Evolutionary conservation across 2,797 vertebrate species (phyloP), one percentile per base, ranked within the genome.

Genomic region (Phrynocephalus vlangalii): DNA sequence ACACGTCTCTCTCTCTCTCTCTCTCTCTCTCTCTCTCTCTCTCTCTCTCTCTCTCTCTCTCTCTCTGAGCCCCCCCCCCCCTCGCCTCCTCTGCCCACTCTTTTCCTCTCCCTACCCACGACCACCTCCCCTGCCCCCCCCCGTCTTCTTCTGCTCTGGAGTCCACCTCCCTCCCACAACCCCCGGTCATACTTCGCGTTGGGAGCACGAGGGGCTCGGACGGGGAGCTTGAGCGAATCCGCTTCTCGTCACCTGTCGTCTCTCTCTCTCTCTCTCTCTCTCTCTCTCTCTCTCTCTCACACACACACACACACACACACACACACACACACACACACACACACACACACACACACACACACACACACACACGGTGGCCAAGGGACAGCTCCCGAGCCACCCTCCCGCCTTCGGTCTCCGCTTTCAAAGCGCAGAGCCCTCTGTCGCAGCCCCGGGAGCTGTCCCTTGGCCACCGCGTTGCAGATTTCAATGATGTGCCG

Each of bases 1-100:
- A 97, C 98, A 97, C 97, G 97, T 96, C 97, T 72, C 4, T 33
- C 24, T 89, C 86, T 96, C n/a, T 15, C 75, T 93, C n/a, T 15
- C 75, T 93, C 71, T 56, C 60, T 33, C 33, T 33, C 33, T 33
- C 33, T 33, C 33, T 33, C 33, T 33, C 33, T 33, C 33, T 33
- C 33, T 33, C 33, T 33, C 33, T 33, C 33, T 33, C 33, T 33
- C 33, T 33, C 33, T 33, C 33, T 33, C 33, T 33, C 33, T 33
- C 33, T 33, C 33, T 33, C 33, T 33, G 33, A 33, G 33, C 2
- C 60, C 60, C 93, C 96, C 18, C 44, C n/a, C 38, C 60, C n/a
- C n/a, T 38, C 50, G 30, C 67, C 15, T 26, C 66, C 15, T 20
- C 63, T 52, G 48, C 6, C 84, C n/a, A 1, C 52, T 33, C 60